phyloP scores from a whole-genome alignment of 2,888 invertebrate species.

The Abscondita cerata region DNA sequence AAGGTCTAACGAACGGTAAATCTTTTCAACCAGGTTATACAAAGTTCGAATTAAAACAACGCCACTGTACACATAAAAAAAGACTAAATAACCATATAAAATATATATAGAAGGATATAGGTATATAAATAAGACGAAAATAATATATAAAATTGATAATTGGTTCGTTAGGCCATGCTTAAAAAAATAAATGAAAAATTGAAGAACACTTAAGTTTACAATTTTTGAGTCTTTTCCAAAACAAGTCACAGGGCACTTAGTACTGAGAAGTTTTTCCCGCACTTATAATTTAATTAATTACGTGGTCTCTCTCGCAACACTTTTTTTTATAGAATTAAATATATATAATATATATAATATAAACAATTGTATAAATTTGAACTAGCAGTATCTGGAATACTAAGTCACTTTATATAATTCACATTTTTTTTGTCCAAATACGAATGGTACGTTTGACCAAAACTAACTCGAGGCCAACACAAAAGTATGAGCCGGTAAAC shows the following conservation, averaged over 20 bases:
- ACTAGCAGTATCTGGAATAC: slow-evolving; percentile 48
- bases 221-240: slow-evolving; percentile 47
- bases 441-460: slow-evolving; percentile 24
- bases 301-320: slow-evolving; percentile 43
- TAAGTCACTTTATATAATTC: too few species aligned
- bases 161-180: slow-evolving; percentile 40
- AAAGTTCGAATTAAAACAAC: slow-evolving; percentile 45
- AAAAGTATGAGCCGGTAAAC: slow-evolving; percentile 29
- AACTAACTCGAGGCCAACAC: slow-evolving; percentile 33
- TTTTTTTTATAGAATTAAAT: slow-evolving; percentile 50
- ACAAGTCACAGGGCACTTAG: slow-evolving; percentile 46
- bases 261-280: slow-evolving; percentile 40
- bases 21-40: slow-evolving; percentile 37
- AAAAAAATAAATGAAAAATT: slow-evolving; percentile 23
- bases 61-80: slow-evolving; percentile 52
- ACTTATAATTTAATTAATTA: slow-evolving; percentile 42
- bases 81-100: slow-evolving; percentile 53
- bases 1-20: slow-evolving; percentile 50
- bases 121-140: slow-evolving; percentile 46
- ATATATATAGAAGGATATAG: slow-evolving; percentile 49
- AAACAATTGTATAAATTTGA: slow-evolving; percentile 59
- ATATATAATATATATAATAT: slow-evolving; percentile 56
- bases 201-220: slow-evolving; percentile 42
- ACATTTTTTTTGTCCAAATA: slow-evolving; percentile 44
- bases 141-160: slow-evolving; percentile 44